Evolutionary conservation across 2,888 invertebrate species (phyloP).

Genomic region (Mythimna pallens): DNA sequence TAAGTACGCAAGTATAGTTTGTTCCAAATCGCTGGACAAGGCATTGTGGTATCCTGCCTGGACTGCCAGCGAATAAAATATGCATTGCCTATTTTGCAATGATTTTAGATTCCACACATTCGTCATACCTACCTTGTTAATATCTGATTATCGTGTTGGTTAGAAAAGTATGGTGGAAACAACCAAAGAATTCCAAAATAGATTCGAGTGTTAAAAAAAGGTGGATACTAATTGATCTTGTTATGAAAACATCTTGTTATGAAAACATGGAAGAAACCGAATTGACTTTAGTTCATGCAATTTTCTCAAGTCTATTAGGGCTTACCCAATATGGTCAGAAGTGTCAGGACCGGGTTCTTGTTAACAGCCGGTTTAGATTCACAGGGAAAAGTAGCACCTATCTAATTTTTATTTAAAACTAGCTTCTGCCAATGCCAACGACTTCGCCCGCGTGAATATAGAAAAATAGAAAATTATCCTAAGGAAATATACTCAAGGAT

Average conservation of each 20-base stretch:
- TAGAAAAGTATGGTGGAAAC: neutral
- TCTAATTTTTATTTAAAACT: too few species aligned
- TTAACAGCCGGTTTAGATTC: neutral
- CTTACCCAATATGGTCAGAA: constrained; percentile 10
- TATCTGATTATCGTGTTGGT: neutral
- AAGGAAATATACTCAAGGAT: too few species aligned
- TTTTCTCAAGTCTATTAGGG: constrained; percentile 8
- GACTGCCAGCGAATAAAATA: too few species aligned
- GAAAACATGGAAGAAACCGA: constrained; percentile 29
- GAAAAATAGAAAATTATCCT: too few species aligned
- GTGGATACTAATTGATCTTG: constrained; percentile 7
- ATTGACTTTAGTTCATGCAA: neutral
- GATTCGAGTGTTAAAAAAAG: neutral
- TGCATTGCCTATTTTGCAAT: neutral
- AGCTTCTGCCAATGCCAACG: too few species aligned
- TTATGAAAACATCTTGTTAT: neutral
- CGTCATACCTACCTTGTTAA: neutral
- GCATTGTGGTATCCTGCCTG: neutral
- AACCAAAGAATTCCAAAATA: neutral
- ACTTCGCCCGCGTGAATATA: too few species aligned
- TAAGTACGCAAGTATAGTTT: neutral
- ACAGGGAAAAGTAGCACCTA: constrained; percentile 7
- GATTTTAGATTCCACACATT: constrained; percentile 3
- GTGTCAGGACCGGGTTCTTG: neutral
- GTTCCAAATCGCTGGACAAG: neutral